These are phyloP conservation scores for Phalacrocorax pelagicus DNA, from an alignment of 2,113 vertebrate genomes.

Conservation along the genomic window DNA sequence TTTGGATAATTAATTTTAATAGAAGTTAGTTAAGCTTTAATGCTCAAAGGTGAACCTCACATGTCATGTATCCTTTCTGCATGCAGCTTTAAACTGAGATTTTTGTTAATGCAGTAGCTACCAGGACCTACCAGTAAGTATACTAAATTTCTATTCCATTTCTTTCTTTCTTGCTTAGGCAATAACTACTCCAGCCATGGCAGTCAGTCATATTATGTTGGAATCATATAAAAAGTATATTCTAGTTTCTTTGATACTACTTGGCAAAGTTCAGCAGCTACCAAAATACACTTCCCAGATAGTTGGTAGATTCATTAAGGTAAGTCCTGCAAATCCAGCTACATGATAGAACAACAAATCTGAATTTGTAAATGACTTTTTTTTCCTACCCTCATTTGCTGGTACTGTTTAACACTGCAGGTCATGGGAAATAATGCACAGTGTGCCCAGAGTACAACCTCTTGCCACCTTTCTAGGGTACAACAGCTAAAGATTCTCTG, in stretches of 20 bases:
- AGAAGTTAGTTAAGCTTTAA: background rate
- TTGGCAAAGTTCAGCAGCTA: constrained; percentile 96
- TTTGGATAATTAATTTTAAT: background rate
- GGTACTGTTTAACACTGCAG: background rate
- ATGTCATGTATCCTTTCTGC: background rate
- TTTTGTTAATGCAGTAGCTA: background rate
- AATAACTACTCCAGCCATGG: constrained; percentile 99
- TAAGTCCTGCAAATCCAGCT: constrained; percentile 63
- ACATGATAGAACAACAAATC: background rate
- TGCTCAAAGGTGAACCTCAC: background rate
- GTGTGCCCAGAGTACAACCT: background rate
- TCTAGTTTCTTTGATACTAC: constrained; percentile 97
- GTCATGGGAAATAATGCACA: background rate
- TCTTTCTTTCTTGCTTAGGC: constrained; percentile 77
- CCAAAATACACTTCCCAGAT: constrained; percentile 99
- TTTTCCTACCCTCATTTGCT: background rate
- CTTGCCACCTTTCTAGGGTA: background rate
- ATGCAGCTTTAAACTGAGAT: background rate
- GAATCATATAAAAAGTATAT: constrained; percentile 99
- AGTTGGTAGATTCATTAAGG: constrained; percentile 98
- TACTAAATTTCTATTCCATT: background rate
- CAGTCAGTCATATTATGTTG: constrained; percentile 99
- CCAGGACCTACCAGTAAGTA: background rate
- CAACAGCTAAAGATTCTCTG: background rate
- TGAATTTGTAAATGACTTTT: background rate